Evolutionary conservation across 1,140 invertebrate genomes (phyloP), one percentile per base, ranked within the genome.

Genomic region (Zophobas morio): DNA sequence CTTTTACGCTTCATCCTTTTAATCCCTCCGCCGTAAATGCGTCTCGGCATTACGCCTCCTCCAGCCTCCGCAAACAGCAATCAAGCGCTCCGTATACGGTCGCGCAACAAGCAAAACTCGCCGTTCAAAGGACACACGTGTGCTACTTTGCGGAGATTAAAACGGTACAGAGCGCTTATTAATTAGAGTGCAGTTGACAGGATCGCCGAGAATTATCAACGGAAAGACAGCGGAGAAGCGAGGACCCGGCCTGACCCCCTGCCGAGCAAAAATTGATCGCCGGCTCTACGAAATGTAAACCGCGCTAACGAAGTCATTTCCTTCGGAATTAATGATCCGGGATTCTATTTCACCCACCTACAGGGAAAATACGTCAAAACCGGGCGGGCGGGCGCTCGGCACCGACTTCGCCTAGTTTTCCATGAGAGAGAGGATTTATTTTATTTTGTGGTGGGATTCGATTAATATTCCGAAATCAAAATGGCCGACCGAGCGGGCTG

Each of bases 281-380:
- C 20, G 20, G 20, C 39, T 46, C 60, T 42, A 66, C 39, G 60
- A 66, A 66, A 66, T 66, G 60, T 66, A 66, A 66, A 66, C 60
- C 60, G 39, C 60, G 60, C 60, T 66, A 66, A 66, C 60, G 60
- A 66, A 66, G 60, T 66, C 60, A 66, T 66, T 66, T 66, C 39
- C 60, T 66, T 66, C 39, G 60, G 39, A 66, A 66, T 66, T 66
- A 66, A 66, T 66, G 60, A 66, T 66, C 60, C 60, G 60, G 60
- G 60, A 66, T 66, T 66, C 60, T 66, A 66, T 66, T 66, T 66
- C 60, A 66, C 20, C 33, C 60, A 66, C 60, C 60, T 66, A 66
- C 60, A 33, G 60, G 39, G 60, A 42, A 42, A 66, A 66, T 42
- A 66, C 60, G 60, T 66, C 60, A 66, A 39, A 66, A 40, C 33